These are phyloP conservation scores for Callocephalon fimbriatum DNA, from an alignment of 2,113 vertebrate species.

Conservation along the genomic window DNA sequence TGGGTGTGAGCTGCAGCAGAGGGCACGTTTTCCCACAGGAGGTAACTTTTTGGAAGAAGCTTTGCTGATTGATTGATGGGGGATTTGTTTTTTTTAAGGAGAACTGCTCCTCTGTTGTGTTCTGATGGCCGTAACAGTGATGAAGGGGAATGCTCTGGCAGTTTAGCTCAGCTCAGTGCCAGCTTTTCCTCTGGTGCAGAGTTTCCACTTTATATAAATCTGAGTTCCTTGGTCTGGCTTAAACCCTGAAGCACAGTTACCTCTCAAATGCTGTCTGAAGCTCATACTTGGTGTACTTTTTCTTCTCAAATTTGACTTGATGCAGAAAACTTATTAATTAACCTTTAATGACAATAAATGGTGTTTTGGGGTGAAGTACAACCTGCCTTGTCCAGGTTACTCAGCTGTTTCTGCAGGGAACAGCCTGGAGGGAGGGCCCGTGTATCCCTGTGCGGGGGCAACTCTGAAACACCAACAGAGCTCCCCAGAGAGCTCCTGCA, in stretches of 20 bases:
- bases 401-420: background rate
- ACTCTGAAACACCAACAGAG: background rate
- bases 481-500: background rate
- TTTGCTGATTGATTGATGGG: accelerated
- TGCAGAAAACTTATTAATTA: background rate
- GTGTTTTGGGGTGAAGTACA: background rate
- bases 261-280: background rate
- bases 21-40: accelerated
- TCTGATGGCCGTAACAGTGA: background rate
- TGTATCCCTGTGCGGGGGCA: background rate
- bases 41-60: background rate
- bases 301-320: background rate
- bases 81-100: background rate
- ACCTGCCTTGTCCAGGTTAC: background rate
- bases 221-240: background rate
- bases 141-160: background rate
- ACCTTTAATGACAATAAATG: background rate
- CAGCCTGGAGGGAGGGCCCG: background rate
- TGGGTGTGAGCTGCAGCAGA: accelerated
- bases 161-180: background rate
- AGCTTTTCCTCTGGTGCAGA: accelerated
- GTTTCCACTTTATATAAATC: accelerated
- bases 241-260: background rate
- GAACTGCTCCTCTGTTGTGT: accelerated
- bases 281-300: background rate